Base-by-base conservation (phyloP, 1,140 invertebrate species). In the Octopus bimaculoides region DNA sequence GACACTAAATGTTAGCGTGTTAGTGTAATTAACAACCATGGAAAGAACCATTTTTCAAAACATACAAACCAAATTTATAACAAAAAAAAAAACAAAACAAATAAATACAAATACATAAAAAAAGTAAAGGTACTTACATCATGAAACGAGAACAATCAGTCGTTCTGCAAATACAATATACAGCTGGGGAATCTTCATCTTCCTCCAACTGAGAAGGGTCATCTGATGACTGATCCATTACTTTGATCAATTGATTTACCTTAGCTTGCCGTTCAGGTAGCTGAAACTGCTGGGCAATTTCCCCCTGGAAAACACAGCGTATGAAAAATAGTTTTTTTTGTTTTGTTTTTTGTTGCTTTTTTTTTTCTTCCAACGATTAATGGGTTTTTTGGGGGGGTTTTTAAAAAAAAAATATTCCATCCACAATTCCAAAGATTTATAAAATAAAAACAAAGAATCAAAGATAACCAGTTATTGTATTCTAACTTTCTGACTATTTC, bases 81-180 rank as follows among this genome's bases (percentile, higher is more conserved):
- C 17, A 69, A 79, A 54, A 41, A 41, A 41, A 41, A 41, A 41
- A 41, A 41, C 26, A 41, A 41, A 41, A 41, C 26, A 41, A 41
- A 41, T 41, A 41, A 41, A 41, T 41, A 41, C 26, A 41, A 41
- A 41, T 41, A 41, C 26, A 2, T 41, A 41, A 41, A 41, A 41
- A 41, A 41, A 41, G 26, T 2, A 41, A 41, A 41, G 26, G 75
- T 17, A 91, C 93, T 93, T 91, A 96, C 95, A 98, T 98, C 97
- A 99, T 99, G 91, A 99, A 98, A 54, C 96, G 91, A 7, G 94
- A 95, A 84, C 95, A 95, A 88, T 98, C 97, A 0, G 96, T 95
- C 20, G 95, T 95, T 71, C 96, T 92, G 89, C 97, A 99, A 83
- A 99, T 95, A 89, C 97, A 99, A 89, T 98, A 99, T 5, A 94